Percentiles rank a stretch among this genome's conserved stretches.
These are phyloP conservation scores for Noctua janthe DNA, from an alignment of 2,888 invertebrate species.

Conservation along the genomic window DNA sequence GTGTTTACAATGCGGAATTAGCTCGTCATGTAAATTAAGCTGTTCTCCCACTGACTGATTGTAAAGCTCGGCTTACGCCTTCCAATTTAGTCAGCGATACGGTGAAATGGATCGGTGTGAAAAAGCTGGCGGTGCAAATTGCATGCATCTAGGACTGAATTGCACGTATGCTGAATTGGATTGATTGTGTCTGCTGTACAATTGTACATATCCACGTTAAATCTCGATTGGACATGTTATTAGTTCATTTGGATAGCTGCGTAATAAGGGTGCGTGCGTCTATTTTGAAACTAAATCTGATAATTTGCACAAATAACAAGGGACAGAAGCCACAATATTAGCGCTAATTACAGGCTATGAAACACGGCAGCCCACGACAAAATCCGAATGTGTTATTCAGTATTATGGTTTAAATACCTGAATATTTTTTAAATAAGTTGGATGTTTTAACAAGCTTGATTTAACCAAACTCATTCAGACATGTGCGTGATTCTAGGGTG, in stretches of 20 bases:
- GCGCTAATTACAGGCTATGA: not conserved
- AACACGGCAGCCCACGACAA: not conserved
- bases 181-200: slow-evolving; percentile 8
- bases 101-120: slow-evolving; percentile 52
- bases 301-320: not conserved
- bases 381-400: not conserved
- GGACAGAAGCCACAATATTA: not conserved
- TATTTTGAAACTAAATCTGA: not conserved
- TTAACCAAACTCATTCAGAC: not conserved
- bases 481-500: not conserved
- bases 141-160: slow-evolving; percentile 8
- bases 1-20: slow-evolving; percentile 55
- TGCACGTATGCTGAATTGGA: slow-evolving; percentile 20
- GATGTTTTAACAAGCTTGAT: not conserved
- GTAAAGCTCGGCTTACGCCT: slow-evolving; percentile 39
- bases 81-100: slow-evolving; percentile 51
- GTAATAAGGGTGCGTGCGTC: not conserved
- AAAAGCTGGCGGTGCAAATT: slow-evolving; percentile 41
- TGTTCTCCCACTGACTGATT: slow-evolving; percentile 55
- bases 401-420: not conserved
- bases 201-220: not conserved
- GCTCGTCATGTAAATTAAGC: slow-evolving; percentile 57
- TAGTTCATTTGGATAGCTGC: not conserved
- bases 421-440: not conserved
- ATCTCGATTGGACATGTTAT: slow-evolving; percentile 1